A percentile compares a stretch with the other conserved stretches of the same genome.
Conservation (phyloP, 2,888 invertebrate species). For the Euspilapteryx auroguttella region DNA sequence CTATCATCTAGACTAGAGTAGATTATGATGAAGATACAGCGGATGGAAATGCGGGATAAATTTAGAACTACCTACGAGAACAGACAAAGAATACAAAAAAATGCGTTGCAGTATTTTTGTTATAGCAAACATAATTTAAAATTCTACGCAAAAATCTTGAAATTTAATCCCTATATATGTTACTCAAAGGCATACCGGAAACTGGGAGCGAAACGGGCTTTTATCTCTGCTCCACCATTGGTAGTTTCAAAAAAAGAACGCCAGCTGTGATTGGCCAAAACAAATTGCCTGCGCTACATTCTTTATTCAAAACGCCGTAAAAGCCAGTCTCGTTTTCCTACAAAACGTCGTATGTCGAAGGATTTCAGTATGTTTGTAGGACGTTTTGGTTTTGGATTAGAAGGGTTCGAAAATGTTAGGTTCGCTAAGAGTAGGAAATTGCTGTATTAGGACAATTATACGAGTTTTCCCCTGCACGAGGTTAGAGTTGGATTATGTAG, state of each 20-base stretch:
- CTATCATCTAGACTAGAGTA: no score
- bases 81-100: no score
- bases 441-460: constrained; percentile 38
- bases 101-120: no score
- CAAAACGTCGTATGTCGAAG: constrained; percentile 17
- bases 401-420: constrained; percentile 11
- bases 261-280: constrained; percentile 55
- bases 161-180: no score
- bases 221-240: constrained; percentile 55
- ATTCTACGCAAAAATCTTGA: no score
- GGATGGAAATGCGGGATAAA: no score
- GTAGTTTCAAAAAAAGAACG: constrained; percentile 48
- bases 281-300: constrained; percentile 56
- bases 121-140: no score
- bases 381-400: constrained; percentile 13
- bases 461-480: constrained; percentile 10
- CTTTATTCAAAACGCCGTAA: constrained; percentile 38
- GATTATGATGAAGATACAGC: no score
- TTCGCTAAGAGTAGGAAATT: constrained; percentile 21
- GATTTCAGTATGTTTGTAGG: constrained; percentile 9
- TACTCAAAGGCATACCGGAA: no score
- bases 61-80: no score
- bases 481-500: no score
- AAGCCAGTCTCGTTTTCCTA: constrained; percentile 11
- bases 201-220: constrained; percentile 29